Base-by-base conservation (phyloP, 2,888 invertebrate species). In the Hofmannophila pseudospretella region DNA sequence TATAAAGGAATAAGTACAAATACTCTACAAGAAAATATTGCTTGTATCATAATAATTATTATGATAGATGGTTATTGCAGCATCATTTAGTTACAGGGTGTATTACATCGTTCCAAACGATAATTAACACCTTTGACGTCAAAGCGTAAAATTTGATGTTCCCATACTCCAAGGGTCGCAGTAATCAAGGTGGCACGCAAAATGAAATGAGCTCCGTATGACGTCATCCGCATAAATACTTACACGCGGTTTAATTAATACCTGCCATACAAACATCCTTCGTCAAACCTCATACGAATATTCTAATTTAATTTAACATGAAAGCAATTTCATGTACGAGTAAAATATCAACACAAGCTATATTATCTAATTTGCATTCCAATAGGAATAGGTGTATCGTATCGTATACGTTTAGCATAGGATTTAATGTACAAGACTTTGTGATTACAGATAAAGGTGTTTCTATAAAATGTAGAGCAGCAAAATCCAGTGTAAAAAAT, bases 321-420 rank as follows among this genome's bases (percentile, higher is more conserved):
- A 77, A 76, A 80, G 77, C 77, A 69, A 76, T 78, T 77, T 75
- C 69, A 60, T 75, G 72, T 72, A 66, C 52, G 56, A 59, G 61
- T 67, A 63, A 73, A 72, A 72, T 67, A 70, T 65, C 63, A 69
- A 62, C 60, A 57, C 47, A 49, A 53, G 51, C 20, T 19, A 23
- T 20, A 22, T 11, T 31, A 27, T 37, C 22, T 27, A 36, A 38
- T 28, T 22, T 32, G 23, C 34, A 34, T 26, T 27, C 4, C 13
- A 26, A 33, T 33, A 26, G 32, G 9, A n/a, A n/a, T n/a, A n/a
- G n/a, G n/a, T n/a, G n/a, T n/a, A n/a, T n/a, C 9, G 31, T 32
- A 12, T 22, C 20, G 22, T 22, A 8, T 22, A 12, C 7, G 10
- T 31, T 5, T 10, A 8, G 12, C 12, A 3, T 22, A 22, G 3